A percentile compares a stretch with the other conserved stretches of the same genome.
These are phyloP conservation scores for Phragmatobia fuliginosa DNA, from an alignment of 2,888 invertebrate genomes.

Conservation along the genomic window DNA sequence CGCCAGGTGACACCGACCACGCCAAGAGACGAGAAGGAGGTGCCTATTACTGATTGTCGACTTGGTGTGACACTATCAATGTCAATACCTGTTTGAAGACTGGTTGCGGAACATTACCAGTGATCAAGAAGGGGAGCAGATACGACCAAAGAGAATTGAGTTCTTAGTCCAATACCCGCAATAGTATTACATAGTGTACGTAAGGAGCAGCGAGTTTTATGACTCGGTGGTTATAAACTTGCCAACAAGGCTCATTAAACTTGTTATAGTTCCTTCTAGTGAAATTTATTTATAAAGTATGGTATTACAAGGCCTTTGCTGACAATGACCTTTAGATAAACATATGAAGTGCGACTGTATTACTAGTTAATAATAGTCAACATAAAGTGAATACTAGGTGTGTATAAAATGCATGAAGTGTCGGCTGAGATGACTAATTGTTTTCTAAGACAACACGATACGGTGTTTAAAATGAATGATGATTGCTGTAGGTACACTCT, in stretches of 20 bases:
- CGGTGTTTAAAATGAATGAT: neutral
- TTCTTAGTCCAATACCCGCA: neutral
- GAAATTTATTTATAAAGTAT: neutral
- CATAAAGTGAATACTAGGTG: neutral
- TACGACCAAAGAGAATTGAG: constrained; percentile 4
- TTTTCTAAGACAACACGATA: neutral
- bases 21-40: constrained; percentile 14
- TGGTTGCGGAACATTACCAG: neutral
- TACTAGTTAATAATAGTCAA: neutral
- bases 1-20: constrained; percentile 16
- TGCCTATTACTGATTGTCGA: neutral
- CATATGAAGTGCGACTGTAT: neutral
- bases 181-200: neutral
- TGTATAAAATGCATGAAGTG: neutral
- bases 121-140: neutral
- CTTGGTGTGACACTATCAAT: neutral
- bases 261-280: neutral
- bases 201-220: neutral
- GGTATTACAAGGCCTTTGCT: neutral
- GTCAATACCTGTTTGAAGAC: neutral
- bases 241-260: neutral
- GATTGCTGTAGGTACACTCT: neutral
- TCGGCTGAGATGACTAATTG: neutral
- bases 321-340: neutral
- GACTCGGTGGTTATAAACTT: neutral